Evolutionary conservation across 2,888 invertebrate species (phyloP).

Genomic region (Hemithea aestivaria): DNA sequence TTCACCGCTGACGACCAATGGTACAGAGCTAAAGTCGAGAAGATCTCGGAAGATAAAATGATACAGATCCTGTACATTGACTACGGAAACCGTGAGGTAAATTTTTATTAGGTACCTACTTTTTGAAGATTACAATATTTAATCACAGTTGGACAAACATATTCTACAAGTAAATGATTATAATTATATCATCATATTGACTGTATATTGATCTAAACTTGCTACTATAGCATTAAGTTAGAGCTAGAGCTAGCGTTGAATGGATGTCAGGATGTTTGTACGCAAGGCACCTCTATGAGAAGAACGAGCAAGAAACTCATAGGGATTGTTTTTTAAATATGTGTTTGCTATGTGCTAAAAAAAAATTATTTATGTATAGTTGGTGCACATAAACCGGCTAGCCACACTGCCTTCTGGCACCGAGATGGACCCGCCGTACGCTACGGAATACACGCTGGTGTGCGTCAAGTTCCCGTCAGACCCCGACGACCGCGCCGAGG

Average conservation of each 20-base stretch:
- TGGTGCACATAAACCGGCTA: constrained; percentile 83
- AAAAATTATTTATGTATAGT: constrained; percentile 42
- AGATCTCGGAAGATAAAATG: constrained; percentile 82
- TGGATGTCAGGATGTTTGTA: too few relatives aligned
- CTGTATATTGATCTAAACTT: too few relatives aligned
- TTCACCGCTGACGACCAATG: constrained; percentile 94
- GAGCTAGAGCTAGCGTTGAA: too few relatives aligned
- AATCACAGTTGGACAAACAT: too few relatives aligned
- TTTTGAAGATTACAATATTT: too few relatives aligned
- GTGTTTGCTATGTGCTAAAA: neutral
- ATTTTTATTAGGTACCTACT: neutral
- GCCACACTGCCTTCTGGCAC: constrained; percentile 89
- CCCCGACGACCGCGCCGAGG: constrained; percentile 89
- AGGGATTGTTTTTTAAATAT: neutral
- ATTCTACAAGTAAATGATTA: too few relatives aligned
- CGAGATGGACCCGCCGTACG: constrained; percentile 86
- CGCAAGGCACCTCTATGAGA: too few relatives aligned
- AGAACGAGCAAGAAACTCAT: too few relatives aligned
- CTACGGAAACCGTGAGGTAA: constrained; percentile 95
- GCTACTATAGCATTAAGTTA: too few relatives aligned
- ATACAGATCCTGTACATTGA: constrained; percentile 94
- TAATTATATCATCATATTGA: too few relatives aligned
- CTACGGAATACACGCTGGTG: constrained; percentile 92
- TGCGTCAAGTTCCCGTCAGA: constrained; percentile 91
- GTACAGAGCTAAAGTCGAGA: constrained; percentile 97